These are phyloP conservation scores for Thaleichthys pacificus DNA, from an alignment of 2,797 vertebrate species.

Conservation along the genomic window DNA sequence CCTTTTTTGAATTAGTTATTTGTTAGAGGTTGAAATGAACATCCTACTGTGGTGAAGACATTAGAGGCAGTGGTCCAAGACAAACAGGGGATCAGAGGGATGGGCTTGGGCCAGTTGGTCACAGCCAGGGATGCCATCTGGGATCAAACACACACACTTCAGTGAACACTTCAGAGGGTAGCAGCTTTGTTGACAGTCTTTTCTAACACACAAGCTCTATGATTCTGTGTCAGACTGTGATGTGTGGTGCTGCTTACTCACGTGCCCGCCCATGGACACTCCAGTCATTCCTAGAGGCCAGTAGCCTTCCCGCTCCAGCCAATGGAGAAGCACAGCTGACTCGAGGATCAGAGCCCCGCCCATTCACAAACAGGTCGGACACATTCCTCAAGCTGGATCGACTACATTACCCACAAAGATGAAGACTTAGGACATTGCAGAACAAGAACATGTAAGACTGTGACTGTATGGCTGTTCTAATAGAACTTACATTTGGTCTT, in stretches of 20 bases:
- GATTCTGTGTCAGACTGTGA: neutral
- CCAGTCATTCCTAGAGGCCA: conserved; percentile 96
- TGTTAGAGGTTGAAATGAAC: neutral
- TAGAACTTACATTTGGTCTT: conserved; percentile 80
- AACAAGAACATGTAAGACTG: neutral
- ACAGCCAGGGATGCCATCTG: conserved; percentile 98
- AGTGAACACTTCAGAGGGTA: neutral
- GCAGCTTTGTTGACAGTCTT: neutral
- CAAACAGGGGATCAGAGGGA: conserved; percentile 93
- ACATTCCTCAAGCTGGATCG: conserved; percentile 95
- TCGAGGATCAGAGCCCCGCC: conserved; percentile 94
- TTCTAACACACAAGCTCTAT: neutral
- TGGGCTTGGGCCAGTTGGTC: conserved; percentile 96
- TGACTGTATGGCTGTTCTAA: neutral
- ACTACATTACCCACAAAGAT: conserved; percentile 69
- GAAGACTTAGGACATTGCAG: neutral
- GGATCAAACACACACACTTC: conserved; percentile 21
- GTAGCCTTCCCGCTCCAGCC: conserved; percentile 94
- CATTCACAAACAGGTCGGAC: conserved; percentile 98
- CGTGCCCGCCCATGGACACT: conserved; percentile 99
- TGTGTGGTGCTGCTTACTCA: conserved; percentile 68
- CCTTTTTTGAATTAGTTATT: neutral
- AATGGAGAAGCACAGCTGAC: conserved; percentile 89
- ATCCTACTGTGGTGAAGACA: conserved; percentile 94
- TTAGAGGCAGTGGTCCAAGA: conserved; percentile 98